These are phyloP conservation scores for Drosophila trichaetosa DNA, from an alignment of 2,888 invertebrate genomes.

Conservation along the genomic window DNA sequence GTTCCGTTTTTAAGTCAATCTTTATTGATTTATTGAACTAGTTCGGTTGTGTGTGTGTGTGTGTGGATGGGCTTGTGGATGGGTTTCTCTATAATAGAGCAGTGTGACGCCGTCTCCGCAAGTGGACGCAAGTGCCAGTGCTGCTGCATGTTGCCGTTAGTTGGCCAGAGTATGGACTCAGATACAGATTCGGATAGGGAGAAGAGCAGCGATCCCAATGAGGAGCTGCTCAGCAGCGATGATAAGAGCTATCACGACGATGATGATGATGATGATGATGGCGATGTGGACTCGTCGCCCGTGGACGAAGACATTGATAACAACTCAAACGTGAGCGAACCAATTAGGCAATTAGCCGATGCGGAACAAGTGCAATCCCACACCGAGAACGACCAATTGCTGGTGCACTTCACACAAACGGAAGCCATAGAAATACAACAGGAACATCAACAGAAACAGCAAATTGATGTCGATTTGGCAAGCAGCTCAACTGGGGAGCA, in stretches of 20 bases:
- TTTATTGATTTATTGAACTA: conserved; percentile 71
- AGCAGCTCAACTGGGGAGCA: conserved; percentile 23
- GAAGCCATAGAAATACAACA: conserved; percentile 59
- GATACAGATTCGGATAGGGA: conserved; percentile 65
- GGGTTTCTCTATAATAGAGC: conserved; percentile 31
- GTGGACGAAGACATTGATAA: conserved; percentile 17
- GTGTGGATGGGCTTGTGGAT: conserved; percentile 18
- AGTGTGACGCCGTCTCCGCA: conserved; percentile 33
- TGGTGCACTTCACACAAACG: conserved; percentile 38
- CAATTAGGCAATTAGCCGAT: conserved; percentile 36
- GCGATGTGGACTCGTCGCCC: conserved; percentile 41
- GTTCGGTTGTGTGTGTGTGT: neutral
- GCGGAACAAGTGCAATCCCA: conserved; percentile 21
- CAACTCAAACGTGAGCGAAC: conserved; percentile 15
- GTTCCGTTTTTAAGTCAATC: conserved; percentile 59
- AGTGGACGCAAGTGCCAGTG: conserved; percentile 25
- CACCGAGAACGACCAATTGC: conserved; percentile 19
- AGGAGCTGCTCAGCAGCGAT: conserved; percentile 69
- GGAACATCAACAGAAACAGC: neutral
- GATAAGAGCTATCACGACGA: conserved; percentile 68
- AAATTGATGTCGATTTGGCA: conserved; percentile 49
- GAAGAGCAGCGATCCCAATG: conserved; percentile 73
- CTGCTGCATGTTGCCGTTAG: conserved; percentile 5
- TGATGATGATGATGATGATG: conserved; percentile 12
- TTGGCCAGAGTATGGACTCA: conserved; percentile 45